Conservation (phyloP, 2,797 vertebrate genomes). For the Ptychobarbus kaznakovi region DNA sequence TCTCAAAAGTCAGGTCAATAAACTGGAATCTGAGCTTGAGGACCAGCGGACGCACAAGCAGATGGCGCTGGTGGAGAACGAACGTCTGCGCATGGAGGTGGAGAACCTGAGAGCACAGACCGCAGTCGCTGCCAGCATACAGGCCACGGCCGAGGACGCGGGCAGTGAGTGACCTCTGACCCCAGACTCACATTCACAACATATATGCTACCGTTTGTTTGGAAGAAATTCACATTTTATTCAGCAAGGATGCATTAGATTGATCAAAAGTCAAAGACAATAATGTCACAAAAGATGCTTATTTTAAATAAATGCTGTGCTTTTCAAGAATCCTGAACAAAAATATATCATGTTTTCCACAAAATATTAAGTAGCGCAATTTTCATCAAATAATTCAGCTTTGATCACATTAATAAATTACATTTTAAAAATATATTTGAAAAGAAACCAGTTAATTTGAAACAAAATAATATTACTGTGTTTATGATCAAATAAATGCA, state of each 20-base stretch:
- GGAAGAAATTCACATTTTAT: not conserved
- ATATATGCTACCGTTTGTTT: not conserved
- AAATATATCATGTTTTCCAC: not conserved
- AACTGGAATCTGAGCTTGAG: slow-evolving; percentile 74
- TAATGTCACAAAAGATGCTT: not conserved
- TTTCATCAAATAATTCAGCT: not conserved
- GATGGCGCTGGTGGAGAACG: slow-evolving; percentile 87
- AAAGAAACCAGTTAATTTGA: not conserved
- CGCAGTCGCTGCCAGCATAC: slow-evolving; percentile 85
- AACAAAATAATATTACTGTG: not conserved
- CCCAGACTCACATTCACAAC: not conserved
- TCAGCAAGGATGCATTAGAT: not conserved
- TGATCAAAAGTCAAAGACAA: not conserved
- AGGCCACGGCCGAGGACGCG: slow-evolving; percentile 89
- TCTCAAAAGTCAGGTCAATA: slow-evolving; percentile 75
- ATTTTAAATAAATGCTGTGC: not conserved
- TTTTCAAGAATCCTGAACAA: not conserved
- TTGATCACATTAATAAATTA: not conserved
- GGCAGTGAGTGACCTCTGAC: slow-evolving; percentile 82
- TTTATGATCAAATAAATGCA: slow-evolving; percentile 6
- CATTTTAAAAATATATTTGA: not conserved
- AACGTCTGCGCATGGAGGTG: slow-evolving; percentile 89
- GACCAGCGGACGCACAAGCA: slow-evolving; percentile 83
- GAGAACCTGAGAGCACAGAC: slow-evolving; percentile 81
- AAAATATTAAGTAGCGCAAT: not conserved